phyloP scores from a whole-genome alignment of 2,797 vertebrate genomes.

The Potorous gilbertii region DNA sequence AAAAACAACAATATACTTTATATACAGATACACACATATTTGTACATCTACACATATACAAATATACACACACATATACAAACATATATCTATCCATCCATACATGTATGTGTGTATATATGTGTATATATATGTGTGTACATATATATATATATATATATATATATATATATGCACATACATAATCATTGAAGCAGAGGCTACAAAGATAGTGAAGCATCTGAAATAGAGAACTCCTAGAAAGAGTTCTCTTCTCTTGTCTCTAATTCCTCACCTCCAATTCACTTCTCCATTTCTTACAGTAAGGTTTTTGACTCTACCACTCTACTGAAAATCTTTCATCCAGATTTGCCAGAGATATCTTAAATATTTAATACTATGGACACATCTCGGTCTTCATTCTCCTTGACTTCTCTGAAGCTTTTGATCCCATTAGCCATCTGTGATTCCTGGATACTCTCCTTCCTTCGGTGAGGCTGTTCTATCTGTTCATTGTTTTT shows the following conservation, averaged over 20 bases:
- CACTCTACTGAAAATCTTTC: neutral
- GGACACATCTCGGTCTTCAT: neutral
- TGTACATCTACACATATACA: neutral
- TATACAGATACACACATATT: neutral
- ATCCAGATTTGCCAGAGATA: neutral
- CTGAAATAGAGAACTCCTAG: neutral
- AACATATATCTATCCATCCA: no score
- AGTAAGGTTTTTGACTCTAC: neutral
- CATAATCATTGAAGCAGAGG: neutral
- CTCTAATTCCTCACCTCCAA: neutral
- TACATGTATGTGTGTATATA: no score
- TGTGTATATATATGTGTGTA: no score
- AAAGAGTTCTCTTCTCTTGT: neutral
- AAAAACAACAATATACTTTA: neutral
- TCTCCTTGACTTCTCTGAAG: neutral
- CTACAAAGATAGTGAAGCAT: neutral
- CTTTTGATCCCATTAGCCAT: neutral
- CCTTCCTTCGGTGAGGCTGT: neutral
- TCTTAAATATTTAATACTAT: neutral
- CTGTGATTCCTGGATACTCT: neutral
- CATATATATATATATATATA: no score
- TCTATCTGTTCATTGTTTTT: neutral
- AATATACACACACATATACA: no score
- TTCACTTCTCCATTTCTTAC: neutral
- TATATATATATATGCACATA: no score